These are phyloP conservation scores for Hololepta plana DNA, from an alignment of 2,888 invertebrate species.

Conservation along the genomic window DNA sequence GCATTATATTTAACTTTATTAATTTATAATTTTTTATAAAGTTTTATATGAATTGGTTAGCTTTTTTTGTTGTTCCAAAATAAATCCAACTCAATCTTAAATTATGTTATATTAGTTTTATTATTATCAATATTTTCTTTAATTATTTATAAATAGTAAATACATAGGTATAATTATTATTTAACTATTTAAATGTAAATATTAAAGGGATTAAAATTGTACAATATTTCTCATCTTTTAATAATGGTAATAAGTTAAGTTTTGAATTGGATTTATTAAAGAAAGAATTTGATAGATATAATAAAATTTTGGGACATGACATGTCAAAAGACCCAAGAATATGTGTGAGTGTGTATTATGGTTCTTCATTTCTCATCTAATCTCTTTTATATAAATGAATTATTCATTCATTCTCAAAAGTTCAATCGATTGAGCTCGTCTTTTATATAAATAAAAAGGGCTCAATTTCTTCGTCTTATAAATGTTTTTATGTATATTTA, in stretches of 20 bases:
- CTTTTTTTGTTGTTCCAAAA: conserved; percentile 21
- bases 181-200: not conserved
- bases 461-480: too few species aligned
- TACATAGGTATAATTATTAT: conserved; percentile 7
- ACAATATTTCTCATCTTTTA: conserved; percentile 1
- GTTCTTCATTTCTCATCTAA: too few species aligned
- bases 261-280: conserved; percentile 23
- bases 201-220: conserved; percentile 3
- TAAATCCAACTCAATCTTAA: conserved; percentile 22
- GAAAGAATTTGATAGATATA: conserved; percentile 20
- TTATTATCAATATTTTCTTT: conserved; percentile 6
- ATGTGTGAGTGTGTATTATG: conserved; percentile 23
- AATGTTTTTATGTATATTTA: too few species aligned
- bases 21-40: conserved; percentile 31
- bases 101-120: conserved; percentile 8
- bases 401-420: too few species aligned
- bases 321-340: conserved; percentile 17
- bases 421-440: too few species aligned
- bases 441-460: too few species aligned
- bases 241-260: conserved; percentile 11
- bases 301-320: conserved; percentile 22
- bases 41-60: conserved; percentile 29
- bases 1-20: conserved; percentile 32
- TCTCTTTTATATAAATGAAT: too few species aligned
- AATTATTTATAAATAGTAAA: conserved; percentile 3